Conservation (phyloP, 2,888 invertebrate species). For the Epinotia nisella region DNA sequence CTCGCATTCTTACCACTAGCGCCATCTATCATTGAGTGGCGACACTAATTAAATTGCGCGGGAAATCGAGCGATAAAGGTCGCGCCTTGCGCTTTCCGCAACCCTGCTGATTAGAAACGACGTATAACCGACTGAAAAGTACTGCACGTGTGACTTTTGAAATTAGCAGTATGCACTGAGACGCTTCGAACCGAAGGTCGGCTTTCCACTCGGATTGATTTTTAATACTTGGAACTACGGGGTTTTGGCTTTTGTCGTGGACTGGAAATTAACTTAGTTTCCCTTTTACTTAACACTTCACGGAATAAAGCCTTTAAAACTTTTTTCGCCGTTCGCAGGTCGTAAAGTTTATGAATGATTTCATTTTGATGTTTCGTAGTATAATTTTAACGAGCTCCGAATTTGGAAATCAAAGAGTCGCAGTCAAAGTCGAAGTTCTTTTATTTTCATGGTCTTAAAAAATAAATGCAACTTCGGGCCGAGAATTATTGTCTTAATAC, state of each 20-base stretch:
- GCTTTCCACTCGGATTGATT: constrained; percentile 80
- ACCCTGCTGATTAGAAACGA: constrained; percentile 3
- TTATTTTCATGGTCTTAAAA: background rate
- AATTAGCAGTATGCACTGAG: constrained; percentile 64
- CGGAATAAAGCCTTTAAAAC: constrained; percentile 47
- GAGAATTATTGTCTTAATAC: no score
- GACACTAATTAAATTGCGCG: constrained; percentile 83
- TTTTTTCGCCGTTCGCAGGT: constrained; percentile 6
- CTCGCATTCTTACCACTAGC: constrained; percentile 48
- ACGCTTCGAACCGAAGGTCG: constrained; percentile 74
- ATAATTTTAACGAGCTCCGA: constrained; percentile 4
- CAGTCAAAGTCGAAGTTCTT: background rate
- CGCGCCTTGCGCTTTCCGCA: constrained; percentile 76
- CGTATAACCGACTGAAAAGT: background rate
- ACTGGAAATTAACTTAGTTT: constrained; percentile 73
- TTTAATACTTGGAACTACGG: constrained; percentile 75
- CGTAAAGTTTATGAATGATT: constrained; percentile 26
- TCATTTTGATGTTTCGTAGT: constrained; percentile 18
- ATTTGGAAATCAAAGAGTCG: background rate
- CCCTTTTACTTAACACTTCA: constrained; percentile 59
- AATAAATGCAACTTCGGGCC: background rate
- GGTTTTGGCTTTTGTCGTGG: constrained; percentile 74
- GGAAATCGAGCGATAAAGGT: constrained; percentile 83
- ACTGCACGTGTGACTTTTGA: constrained; percentile 10
- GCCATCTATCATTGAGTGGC: constrained; percentile 77